Percentiles rank a stretch among this genome's conserved stretches.
Conservation (phyloP, 2,888 invertebrate species). For the Chromoteleia sp. region DNA sequence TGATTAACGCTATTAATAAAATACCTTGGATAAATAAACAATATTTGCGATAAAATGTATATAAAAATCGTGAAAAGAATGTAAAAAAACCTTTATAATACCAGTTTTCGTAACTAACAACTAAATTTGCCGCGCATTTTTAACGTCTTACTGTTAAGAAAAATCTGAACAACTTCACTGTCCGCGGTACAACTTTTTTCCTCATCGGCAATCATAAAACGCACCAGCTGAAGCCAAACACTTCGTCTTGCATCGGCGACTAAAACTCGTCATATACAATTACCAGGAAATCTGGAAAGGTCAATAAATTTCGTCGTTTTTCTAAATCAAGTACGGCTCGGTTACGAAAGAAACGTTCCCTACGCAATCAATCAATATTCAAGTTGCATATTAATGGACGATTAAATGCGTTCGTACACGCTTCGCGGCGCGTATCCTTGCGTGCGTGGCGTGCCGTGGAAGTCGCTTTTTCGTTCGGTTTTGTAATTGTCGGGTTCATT, state of each 20-base stretch:
- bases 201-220: slow-evolving; percentile 48
- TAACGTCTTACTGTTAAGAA: slow-evolving; percentile 4
- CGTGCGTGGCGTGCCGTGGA: slow-evolving; percentile 76
- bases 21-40: no score
- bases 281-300: slow-evolving; percentile 63
- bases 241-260: slow-evolving; percentile 34
- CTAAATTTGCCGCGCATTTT: not conserved
- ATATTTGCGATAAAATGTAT: no score
- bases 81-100: no score
- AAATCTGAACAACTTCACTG: slow-evolving; percentile 37
- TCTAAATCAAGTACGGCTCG: not conserved
- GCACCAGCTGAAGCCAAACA: slow-evolving; percentile 33
- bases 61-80: no score
- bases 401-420: slow-evolving; percentile 75
- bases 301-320: slow-evolving; percentile 64
- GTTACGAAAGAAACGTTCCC: slow-evolving; percentile 75
- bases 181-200: slow-evolving; percentile 32
- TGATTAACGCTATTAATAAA: no score
- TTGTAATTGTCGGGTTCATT: slow-evolving; percentile 78
- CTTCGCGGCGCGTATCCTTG: slow-evolving; percentile 72
- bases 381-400: slow-evolving; percentile 79
- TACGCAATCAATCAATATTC: slow-evolving; percentile 78
- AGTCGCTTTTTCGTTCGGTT: slow-evolving; percentile 77
- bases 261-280: slow-evolving; percentile 58
- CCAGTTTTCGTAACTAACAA: no score